Percentiles rank a stretch among this genome's conserved stretches.
Evolutionary conservation across 2,797 vertebrate species (phyloP).

Genomic region (Garrulus glandarius): DNA sequence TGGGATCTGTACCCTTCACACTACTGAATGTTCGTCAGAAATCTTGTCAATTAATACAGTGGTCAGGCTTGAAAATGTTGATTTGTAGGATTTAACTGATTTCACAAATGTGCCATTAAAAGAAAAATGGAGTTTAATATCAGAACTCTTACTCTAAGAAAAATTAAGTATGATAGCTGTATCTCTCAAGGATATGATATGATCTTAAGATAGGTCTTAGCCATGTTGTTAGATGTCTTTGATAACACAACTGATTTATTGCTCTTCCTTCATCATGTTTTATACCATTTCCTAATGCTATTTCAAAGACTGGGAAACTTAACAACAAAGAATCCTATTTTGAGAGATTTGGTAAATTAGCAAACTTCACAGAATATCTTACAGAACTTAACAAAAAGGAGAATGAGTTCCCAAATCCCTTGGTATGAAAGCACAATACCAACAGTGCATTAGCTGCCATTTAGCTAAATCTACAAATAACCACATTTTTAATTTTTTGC

Average conservation of each 20-base stretch:
- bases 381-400: conserved; percentile 21
- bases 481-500: background rate
- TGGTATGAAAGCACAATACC: conserved; percentile 14
- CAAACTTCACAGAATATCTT: background rate
- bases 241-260: background rate
- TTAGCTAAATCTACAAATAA: background rate
- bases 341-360: conserved; percentile 1
- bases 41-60: background rate
- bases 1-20: background rate
- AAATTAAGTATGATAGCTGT: background rate
- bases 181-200: background rate
- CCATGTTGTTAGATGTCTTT: background rate
- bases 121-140: background rate
- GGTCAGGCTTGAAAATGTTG: background rate
- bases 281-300: background rate
- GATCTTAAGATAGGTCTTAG: background rate
- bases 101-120: background rate
- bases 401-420: background rate
- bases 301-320: background rate
- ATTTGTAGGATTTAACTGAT: background rate
- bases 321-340: background rate
- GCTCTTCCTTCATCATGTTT: background rate
- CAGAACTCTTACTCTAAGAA: background rate
- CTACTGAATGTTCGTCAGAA: background rate
- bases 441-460: conserved; percentile 21